Base-by-base conservation (phyloP, 2,888 invertebrate genomes). In the Parnassius apollo region DNA sequence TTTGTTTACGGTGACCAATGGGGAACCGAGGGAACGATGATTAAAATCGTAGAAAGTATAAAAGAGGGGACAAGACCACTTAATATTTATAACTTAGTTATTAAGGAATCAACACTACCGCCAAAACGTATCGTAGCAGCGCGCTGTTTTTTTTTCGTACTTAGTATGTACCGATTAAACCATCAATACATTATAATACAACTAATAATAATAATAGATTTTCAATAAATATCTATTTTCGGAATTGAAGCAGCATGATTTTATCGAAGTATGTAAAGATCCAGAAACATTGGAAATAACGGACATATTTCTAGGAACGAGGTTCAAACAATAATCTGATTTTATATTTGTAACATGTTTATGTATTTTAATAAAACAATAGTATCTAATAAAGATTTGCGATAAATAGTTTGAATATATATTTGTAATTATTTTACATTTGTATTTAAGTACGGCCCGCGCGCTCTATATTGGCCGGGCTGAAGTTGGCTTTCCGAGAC, bases 171-270 rank as follows among this genome's bases (percentile, higher is more conserved):
- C 18, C 10, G 48, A 18, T 18, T 18, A 18, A 18, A 18, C 18
- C 18, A 18, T 18, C 18, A 18, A 18, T 18, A 18, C 18, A 18
- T 1, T 18, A 18, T 18, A 18, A 18, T 1, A 18, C 1, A 18
- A 18, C 18, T 18, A 1, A 1, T 18, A 18, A 18, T 18, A 35
- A 35, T 18, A 11, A 7, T 55, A 42, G 67, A 65, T 58, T 59
- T 57, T 12, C 11, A 25, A 22, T 18, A 18, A 18, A 18, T 18
- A 18, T 18, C 18, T 18, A 18, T 18, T 83, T 88, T 68, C 82
- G 90, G 90, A 86, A 65, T 67, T 90, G 50, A 87, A 84, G 64
- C 84, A 85, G 60, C 82, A 86, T 62, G 78, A 80, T 2, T 87
- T 88, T 42, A 80, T 90, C 42, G 67, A 67, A 7, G 65, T 86